Evolutionary conservation across 2,797 vertebrate species (phyloP).

Genomic region (Sylvilagus floridanus): DNA sequence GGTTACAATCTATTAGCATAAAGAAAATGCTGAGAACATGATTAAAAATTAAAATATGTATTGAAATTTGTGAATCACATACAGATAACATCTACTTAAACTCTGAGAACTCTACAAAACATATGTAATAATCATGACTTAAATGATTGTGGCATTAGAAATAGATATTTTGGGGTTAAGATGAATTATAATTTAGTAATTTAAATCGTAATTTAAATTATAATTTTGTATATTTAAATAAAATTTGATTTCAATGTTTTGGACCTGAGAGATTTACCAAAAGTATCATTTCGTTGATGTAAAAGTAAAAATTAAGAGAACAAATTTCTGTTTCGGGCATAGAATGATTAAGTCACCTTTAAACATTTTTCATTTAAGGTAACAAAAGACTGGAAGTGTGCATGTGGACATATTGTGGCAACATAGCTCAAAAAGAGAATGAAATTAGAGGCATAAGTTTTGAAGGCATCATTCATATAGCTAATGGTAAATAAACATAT

Average conservation of each 20-base stretch:
- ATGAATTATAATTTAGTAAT: not conserved
- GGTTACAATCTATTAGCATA: not conserved
- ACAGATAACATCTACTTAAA: not conserved
- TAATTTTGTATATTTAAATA: not conserved
- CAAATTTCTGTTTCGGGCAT: not conserved
- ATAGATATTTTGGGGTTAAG: not conserved
- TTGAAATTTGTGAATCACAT: not conserved
- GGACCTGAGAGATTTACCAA: not conserved
- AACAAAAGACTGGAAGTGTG: not conserved
- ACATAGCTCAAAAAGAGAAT: not conserved
- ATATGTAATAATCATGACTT: not conserved
- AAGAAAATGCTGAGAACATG: not conserved
- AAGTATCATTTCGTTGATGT: not conserved
- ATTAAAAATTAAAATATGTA: conserved; percentile 13
- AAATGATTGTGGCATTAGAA: not conserved
- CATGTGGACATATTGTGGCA: not conserved
- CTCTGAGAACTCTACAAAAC: not conserved
- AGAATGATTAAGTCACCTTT: not conserved
- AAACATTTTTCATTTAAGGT: not conserved
- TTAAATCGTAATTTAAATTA: not conserved
- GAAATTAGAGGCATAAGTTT: not conserved
- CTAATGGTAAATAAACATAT: not conserved
- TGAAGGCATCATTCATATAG: not conserved
- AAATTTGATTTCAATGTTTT: conserved; percentile 18
- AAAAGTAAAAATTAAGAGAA: not conserved